Evolutionary conservation across 2,113 vertebrate species (phyloP).

Genomic region (Sturnira hondurensis): DNA sequence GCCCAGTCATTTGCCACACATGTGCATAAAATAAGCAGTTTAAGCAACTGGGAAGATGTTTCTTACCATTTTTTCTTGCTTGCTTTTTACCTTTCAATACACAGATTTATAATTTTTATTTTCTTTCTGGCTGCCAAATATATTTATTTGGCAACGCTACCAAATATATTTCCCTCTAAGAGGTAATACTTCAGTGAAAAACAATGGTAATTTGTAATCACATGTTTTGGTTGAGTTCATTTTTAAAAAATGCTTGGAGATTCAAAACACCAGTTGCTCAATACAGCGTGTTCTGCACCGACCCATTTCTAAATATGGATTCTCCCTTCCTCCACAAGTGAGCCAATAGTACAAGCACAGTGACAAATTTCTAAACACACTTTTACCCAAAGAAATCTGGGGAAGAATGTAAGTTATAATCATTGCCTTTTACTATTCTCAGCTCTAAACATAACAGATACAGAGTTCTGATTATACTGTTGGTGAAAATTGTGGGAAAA

Average conservation of each 20-base stretch:
- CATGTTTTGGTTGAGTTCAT: conserved; percentile 2
- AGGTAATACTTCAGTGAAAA: neutral
- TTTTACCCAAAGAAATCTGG: neutral
- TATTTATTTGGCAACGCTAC: neutral
- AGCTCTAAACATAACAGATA: neutral
- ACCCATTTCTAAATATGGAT: conserved; percentile 14
- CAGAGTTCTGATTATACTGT: neutral
- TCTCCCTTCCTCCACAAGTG: neutral
- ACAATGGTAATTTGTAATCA: neutral
- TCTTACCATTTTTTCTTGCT: neutral
- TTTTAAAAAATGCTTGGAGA: neutral
- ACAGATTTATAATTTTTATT: neutral
- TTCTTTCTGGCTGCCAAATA: neutral
- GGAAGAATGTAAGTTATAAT: neutral
- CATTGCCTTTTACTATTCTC: neutral
- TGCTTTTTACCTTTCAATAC: neutral
- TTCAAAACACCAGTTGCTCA: conserved; percentile 37
- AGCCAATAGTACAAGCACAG: neutral
- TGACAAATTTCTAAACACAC: conserved; percentile 33
- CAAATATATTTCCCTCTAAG: neutral
- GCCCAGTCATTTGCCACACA: conserved; percentile 26
- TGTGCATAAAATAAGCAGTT: conserved; percentile 60
- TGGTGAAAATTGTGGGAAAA: neutral
- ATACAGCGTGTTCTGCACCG: neutral
- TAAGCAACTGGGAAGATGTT: neutral